A percentile compares a stretch with the other conserved stretches of the same genome.
These are phyloP conservation scores for Margaritifera margaritifera DNA, from an alignment of 2,888 invertebrate species.

Conservation along the genomic window DNA sequence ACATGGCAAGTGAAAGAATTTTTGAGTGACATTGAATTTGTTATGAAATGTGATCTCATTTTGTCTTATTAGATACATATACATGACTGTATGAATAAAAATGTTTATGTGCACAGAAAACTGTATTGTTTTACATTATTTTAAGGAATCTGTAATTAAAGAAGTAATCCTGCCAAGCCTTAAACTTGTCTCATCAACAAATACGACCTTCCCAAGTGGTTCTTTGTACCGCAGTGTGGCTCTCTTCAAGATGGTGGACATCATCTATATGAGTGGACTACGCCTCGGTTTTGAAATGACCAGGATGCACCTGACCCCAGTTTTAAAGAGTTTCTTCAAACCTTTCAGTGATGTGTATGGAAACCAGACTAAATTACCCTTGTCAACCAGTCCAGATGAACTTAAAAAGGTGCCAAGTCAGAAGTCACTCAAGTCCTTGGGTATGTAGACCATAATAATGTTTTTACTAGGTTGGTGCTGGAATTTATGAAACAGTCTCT, in stretches of 20 bases:
- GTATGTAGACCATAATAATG: too few species aligned
- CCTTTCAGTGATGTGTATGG: constrained; percentile 57
- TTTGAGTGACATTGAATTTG: too few species aligned
- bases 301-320: constrained; percentile 67
- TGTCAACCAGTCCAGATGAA: too few species aligned
- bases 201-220: constrained; percentile 88
- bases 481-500: too few species aligned
- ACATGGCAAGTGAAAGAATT: too few species aligned
- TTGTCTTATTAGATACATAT: neutral
- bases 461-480: too few species aligned
- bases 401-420: too few species aligned
- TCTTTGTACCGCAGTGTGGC: constrained; percentile 83
- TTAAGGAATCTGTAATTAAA: constrained; percentile 88
- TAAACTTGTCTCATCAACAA: constrained; percentile 85
- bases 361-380: too few species aligned
- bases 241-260: constrained; percentile 86
- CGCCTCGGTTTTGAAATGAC: constrained; percentile 76
- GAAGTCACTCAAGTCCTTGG: too few species aligned
- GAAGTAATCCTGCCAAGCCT: constrained; percentile 88
- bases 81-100: neutral
- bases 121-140: constrained; percentile 2
- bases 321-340: constrained; percentile 68
- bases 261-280: constrained; percentile 80
- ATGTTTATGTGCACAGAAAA: neutral
- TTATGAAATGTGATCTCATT: neutral